phyloP scores from a whole-genome alignment of 1,140 invertebrate species.

The Carcinoscorpius rotundicauda region DNA sequence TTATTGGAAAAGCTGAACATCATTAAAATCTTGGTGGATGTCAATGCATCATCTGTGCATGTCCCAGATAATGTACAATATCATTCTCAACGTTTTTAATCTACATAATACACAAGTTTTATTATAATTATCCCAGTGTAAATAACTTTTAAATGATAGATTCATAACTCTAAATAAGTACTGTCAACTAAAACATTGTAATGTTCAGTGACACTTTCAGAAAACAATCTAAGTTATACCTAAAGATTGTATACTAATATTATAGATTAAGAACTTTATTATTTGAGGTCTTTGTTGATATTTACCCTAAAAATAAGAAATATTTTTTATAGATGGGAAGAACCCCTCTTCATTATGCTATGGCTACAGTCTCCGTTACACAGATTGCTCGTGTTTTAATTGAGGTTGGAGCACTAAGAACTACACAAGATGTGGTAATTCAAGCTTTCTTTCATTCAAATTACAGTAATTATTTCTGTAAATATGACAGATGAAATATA shows the following conservation, averaged over 20 bases:
- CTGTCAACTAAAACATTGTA: not conserved
- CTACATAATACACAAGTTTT: not conserved
- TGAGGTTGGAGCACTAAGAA: slow-evolving; percentile 61
- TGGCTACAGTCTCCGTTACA: slow-evolving; percentile 73
- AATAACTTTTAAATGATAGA: not conserved
- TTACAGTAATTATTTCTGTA: no score
- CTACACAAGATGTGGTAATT: slow-evolving; percentile 60
- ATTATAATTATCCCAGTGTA: not conserved
- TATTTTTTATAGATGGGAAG: slow-evolving; percentile 54
- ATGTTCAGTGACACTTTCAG: not conserved
- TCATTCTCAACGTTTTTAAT: slow-evolving; percentile 30
- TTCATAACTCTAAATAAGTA: no score
- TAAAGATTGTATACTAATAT: not conserved
- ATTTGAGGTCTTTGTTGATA: not conserved
- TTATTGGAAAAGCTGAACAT: slow-evolving; percentile 63
- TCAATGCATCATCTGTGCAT: slow-evolving; percentile 54
- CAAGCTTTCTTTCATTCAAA: no score
- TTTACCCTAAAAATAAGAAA: not conserved
- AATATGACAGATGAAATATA: no score
- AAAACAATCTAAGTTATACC: not conserved
- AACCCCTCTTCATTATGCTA: slow-evolving; percentile 74
- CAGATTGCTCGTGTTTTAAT: slow-evolving; percentile 62
- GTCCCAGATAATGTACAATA: slow-evolving; percentile 63
- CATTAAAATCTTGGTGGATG: slow-evolving; percentile 54
- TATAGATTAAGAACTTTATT: not conserved